Evolutionary conservation across 2,888 invertebrate species (phyloP).

Genomic region (Lamproptera curius): DNA sequence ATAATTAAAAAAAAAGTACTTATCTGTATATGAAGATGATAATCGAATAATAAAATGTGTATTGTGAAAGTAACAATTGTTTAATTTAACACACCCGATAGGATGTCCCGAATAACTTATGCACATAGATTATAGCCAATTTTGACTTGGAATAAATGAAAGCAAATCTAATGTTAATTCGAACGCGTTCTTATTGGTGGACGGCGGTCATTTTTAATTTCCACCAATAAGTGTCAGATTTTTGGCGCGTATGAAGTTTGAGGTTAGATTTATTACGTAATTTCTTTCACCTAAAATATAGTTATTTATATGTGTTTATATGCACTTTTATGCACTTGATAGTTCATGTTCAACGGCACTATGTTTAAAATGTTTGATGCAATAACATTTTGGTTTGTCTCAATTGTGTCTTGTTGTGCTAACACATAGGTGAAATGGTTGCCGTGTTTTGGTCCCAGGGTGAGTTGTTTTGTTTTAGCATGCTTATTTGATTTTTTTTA

Average conservation of each 20-base stretch:
- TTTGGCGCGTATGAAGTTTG: too few species aligned
- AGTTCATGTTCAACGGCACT: constrained; percentile 1
- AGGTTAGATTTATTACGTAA: too few species aligned
- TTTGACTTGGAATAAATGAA: too few species aligned
- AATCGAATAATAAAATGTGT: constrained; percentile 54
- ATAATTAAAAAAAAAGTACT: constrained; percentile 43
- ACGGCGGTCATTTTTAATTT: too few species aligned
- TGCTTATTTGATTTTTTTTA: not conserved
- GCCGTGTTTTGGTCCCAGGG: constrained; percentile 3
- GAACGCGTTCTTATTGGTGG: too few species aligned
- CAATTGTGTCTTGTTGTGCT: constrained; percentile 18
- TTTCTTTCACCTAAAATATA: too few species aligned
- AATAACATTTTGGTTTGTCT: constrained; percentile 11
- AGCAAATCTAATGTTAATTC: too few species aligned
- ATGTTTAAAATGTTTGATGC: constrained; percentile 1
- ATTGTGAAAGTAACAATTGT: constrained; percentile 30
- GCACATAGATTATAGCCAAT: too few species aligned
- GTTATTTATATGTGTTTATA: not conserved
- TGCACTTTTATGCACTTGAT: constrained; percentile 1
- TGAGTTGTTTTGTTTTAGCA: constrained; percentile 14
- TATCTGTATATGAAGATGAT: constrained; percentile 53
- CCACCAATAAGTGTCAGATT: too few species aligned
- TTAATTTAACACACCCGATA: too few species aligned
- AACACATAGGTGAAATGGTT: constrained; percentile 13
- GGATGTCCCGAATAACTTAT: too few species aligned